A percentile compares a stretch with the other conserved stretches of the same genome.
Conservation (phyloP, 2,888 invertebrate species). For the Tenthredo amoena region DNA sequence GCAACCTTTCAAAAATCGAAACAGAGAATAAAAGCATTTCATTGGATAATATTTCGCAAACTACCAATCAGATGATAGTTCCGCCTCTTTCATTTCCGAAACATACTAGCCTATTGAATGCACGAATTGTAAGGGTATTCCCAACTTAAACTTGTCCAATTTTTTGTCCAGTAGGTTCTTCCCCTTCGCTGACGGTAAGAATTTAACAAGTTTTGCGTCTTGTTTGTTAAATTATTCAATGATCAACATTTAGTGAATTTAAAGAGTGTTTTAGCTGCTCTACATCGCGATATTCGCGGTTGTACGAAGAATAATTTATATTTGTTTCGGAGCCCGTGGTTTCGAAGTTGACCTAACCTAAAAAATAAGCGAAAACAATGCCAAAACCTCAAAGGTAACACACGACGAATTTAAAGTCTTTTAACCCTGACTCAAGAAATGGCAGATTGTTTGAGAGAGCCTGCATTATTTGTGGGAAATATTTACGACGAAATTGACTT, state of each 20-base stretch:
- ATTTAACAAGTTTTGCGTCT: background rate
- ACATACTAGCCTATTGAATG: no score
- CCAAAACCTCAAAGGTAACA: background rate
- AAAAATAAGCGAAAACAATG: conserved; percentile 1
- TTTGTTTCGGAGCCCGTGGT: background rate
- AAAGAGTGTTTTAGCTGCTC: background rate
- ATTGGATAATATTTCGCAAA: background rate
- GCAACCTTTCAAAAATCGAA: background rate
- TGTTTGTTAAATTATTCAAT: background rate
- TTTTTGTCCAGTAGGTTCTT: conserved; percentile 12
- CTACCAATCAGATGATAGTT: background rate
- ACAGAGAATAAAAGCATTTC: background rate
- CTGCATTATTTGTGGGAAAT: conserved; percentile 68
- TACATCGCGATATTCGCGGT: background rate
- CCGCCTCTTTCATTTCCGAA: background rate
- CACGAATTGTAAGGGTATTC: background rate
- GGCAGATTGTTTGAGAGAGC: conserved; percentile 68
- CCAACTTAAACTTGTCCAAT: background rate
- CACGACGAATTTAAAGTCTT: background rate
- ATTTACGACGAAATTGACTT: conserved; percentile 68
- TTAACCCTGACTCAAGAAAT: conserved; percentile 56
- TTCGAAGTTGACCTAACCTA: conserved; percentile 8
- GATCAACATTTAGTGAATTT: background rate
- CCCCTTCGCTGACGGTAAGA: background rate
- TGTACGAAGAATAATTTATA: background rate